Evolutionary conservation across 1,140 invertebrate genomes (phyloP), one percentile per base, ranked within the genome.

Genomic region (Dendrolimus kikuchii): DNA sequence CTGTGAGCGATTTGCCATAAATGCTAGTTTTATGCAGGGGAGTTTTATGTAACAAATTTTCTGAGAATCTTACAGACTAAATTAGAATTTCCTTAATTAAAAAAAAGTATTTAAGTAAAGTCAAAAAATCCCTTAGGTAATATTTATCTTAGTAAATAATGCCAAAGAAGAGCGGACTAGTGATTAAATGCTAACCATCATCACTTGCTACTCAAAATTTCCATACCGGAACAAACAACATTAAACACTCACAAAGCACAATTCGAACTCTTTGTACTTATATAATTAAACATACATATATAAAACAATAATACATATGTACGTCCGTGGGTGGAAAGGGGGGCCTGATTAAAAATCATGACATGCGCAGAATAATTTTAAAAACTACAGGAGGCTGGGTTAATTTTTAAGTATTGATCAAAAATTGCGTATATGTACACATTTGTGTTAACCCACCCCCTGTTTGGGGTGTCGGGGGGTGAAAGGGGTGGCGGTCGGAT

Each of bases 401-500:
- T 83, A 83, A 83, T 83, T 83, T 83, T 83, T 83, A 83, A 83
- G 77, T 83, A 83, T 81, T 83, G 80, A 83, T 80, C 77, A 83
- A 80, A 83, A 83, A 83, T 81, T 83, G 80, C 77, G 76, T 79
- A 72, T 71, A 52, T 54, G 59, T 57, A 49, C 43, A 55, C 56
- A 53, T 73, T 64, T 74, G 60, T 51, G 53, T 51, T 46, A 38
- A 49, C 40, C 41, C 49, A 23, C 23, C 23, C 23, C 23, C 23
- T 23, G 23, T 23, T 23, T 23, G 23, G 23, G 23, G 59, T 59
- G 48, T 43, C 45, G 52, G 40, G 38, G 4, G 47, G 42, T 51
- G 4, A 7, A 10, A 40, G 9, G 2, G 49, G 43, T 48, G 49
- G 40, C 5, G 52, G 51, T 41, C 6, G 44, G 44, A 42, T 9